phyloP scores from a whole-genome alignment of 2,888 invertebrate genomes.

The Platycnemis pennipes region DNA sequence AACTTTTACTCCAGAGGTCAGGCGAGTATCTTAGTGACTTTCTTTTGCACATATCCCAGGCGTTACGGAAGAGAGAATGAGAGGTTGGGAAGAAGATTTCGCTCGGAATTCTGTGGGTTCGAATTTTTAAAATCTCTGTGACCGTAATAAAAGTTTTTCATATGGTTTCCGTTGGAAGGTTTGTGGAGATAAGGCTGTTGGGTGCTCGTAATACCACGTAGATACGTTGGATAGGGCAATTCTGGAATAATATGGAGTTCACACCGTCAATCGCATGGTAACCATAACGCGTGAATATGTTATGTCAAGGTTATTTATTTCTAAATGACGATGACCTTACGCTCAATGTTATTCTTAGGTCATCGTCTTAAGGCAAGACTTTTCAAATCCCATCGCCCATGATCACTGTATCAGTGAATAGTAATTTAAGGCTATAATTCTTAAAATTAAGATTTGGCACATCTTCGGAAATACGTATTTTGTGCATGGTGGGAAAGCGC shows the following conservation, averaged over 20 bases:
- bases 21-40: neutral
- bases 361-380: neutral
- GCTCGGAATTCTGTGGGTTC: neutral
- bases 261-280: neutral
- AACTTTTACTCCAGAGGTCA: neutral
- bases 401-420: too few relatives aligned
- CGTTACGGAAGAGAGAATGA: neutral
- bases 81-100: constrained; percentile 25
- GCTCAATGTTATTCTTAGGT: neutral
- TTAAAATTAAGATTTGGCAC: too few relatives aligned
- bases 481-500: too few relatives aligned
- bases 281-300: neutral
- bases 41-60: constrained; percentile 28
- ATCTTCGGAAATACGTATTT: too few relatives aligned
- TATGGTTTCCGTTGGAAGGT: constrained; percentile 22
- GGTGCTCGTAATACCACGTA: neutral
- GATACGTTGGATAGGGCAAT: neutral
- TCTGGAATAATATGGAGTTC: neutral
- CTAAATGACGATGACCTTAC: neutral
- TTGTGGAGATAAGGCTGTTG: neutral
- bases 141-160: constrained; percentile 34
- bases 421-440: too few relatives aligned
- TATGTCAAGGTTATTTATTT: neutral
- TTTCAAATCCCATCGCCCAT: too few relatives aligned
- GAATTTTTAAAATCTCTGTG: neutral